Conservation (phyloP, 2,113 vertebrate species). For the Casuarius casuarius region DNA sequence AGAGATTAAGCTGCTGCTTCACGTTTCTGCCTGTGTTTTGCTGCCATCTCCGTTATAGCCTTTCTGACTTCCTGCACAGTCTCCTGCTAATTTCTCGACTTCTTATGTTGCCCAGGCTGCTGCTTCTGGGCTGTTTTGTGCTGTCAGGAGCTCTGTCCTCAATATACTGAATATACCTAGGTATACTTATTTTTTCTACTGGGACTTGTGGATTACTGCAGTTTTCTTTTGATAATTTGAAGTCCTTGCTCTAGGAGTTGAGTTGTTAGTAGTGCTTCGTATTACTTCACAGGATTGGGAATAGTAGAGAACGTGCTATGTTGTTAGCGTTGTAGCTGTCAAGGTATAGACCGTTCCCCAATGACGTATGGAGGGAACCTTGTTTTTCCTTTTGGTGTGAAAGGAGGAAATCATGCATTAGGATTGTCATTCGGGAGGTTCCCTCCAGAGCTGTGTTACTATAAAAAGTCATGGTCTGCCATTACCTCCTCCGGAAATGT, state of each 20-base stretch:
- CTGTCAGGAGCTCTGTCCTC: background rate
- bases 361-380: background rate
- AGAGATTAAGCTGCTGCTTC: background rate
- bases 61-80: background rate
- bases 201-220: background rate
- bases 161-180: background rate
- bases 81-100: background rate
- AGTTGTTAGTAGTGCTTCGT: background rate
- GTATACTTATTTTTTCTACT: background rate
- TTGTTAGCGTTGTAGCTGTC: background rate
- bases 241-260: background rate
- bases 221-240: background rate
- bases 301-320: background rate
- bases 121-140: background rate
- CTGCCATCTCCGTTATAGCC: background rate
- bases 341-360: background rate
- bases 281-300: fast-evolving
- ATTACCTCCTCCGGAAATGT: background rate
- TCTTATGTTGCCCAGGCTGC: background rate
- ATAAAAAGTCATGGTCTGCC: background rate
- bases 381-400: background rate
- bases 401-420: background rate
- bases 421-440: background rate
- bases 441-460: background rate
- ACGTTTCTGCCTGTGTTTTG: background rate